A percentile compares a stretch with the other conserved stretches of the same genome.
Evolutionary conservation across 2,113 vertebrate species (phyloP).

Genomic region (Lepus timidus): DNA sequence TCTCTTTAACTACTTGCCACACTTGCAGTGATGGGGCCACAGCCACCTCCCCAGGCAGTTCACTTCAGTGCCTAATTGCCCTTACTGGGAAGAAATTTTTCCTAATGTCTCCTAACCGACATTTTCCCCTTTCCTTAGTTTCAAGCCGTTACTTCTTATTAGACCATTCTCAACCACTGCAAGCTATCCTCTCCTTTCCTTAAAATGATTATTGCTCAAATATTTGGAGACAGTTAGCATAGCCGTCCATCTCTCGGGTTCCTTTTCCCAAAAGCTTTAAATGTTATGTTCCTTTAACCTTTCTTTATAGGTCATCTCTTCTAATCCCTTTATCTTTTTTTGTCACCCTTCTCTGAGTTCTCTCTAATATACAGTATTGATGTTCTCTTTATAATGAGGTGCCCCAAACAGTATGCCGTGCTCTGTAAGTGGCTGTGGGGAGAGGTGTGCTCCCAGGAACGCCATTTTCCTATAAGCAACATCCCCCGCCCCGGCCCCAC

Average conservation of each 20-base stretch:
- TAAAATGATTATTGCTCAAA: slow-evolving; percentile 81
- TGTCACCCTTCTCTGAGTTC: slow-evolving; percentile 76
- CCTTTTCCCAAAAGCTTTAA: slow-evolving; percentile 71
- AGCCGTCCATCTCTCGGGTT: slow-evolving; percentile 65
- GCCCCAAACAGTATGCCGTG: slow-evolving; percentile 51
- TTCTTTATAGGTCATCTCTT: slow-evolving; percentile 81
- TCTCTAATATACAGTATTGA: slow-evolving; percentile 78
- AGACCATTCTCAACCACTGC: slow-evolving; percentile 72
- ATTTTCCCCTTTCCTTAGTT: slow-evolving; percentile 83
- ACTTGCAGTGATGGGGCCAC: slow-evolving; percentile 62
- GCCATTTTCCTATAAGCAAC: slow-evolving; percentile 54
- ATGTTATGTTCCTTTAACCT: slow-evolving; percentile 80
- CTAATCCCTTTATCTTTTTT: slow-evolving; percentile 78
- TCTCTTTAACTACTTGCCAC: slow-evolving; percentile 58
- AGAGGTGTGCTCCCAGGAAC: neutral
- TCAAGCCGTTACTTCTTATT: slow-evolving; percentile 83
- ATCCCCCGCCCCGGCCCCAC: neutral
- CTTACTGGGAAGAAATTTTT: slow-evolving; percentile 84
- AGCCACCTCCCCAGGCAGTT: slow-evolving; percentile 75
- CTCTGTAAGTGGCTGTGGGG: slow-evolving; percentile 16
- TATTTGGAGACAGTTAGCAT: slow-evolving; percentile 79
- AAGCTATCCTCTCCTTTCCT: slow-evolving; percentile 76
- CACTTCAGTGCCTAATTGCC: slow-evolving; percentile 80
- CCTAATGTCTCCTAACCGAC: slow-evolving; percentile 78
- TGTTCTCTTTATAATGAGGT: slow-evolving; percentile 74